A percentile compares a stretch with the other conserved stretches of the same genome.
Conservation (phyloP, 2,888 invertebrate species). For the Rotaria magnacalcarata region DNA sequence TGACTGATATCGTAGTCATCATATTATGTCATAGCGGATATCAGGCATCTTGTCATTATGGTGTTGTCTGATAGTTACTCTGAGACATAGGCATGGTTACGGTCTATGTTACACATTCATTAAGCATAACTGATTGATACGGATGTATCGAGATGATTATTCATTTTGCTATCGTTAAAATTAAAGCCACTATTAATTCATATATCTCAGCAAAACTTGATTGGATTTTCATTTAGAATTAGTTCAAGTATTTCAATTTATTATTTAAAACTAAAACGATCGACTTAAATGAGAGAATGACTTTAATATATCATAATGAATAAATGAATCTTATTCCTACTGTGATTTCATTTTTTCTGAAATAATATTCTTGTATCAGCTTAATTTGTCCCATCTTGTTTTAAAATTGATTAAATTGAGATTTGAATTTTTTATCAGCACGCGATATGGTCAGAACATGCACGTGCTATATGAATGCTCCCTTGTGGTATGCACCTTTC, state of each 20-base stretch:
- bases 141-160: background rate
- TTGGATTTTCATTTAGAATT: background rate
- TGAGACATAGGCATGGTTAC: conserved; percentile 19
- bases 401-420: background rate
- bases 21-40: conserved; percentile 6
- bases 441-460: background rate
- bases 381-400: conserved; percentile 17
- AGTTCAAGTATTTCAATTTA: background rate
- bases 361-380: background rate
- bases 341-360: background rate
- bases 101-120: background rate
- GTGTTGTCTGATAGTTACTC: background rate
- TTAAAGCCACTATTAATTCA: background rate
- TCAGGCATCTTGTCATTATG: background rate
- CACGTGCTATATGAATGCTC: background rate
- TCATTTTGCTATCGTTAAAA: background rate
- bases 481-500: conserved; percentile 26
- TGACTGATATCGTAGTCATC: background rate
- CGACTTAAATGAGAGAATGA: background rate
- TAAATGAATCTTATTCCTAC: background rate
- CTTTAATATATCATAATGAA: background rate
- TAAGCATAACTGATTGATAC: background rate
- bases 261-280: too few species aligned
- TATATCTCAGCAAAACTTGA: background rate
- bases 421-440: conserved; percentile 10